Evolutionary conservation across 2,797 vertebrate genomes (phyloP), one percentile per base, ranked within the genome.

Genomic region (Amniataba percoides): DNA sequence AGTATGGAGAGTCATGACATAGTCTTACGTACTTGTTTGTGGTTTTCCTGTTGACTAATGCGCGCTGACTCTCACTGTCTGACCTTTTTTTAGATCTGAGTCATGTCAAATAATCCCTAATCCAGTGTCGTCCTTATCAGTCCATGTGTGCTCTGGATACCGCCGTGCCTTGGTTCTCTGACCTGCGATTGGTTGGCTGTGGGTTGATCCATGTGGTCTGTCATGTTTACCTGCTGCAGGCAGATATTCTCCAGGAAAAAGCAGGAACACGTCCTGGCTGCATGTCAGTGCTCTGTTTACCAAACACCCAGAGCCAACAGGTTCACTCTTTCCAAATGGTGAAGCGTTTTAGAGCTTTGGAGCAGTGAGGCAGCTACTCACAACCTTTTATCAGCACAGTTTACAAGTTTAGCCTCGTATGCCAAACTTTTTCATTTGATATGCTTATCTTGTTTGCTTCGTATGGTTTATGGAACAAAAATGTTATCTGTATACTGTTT

Each of bases 81-180:
- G 71, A 87, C 74, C 74, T 84, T 72, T 83, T 36, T 83, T 36
- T 60, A 77, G n/a, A 85, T 71, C 56, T 77, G 71, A 79, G 46
- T 80, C 40, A 64, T 86, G 76, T 88, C 42, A 86, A 86, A 88
- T 63, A 62, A 62, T 76, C 63, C 10, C 57, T 82, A 84, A 85
- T 89, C 78, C 63, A 15, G 57, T 74, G 63, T 70, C n/a, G 18
- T 66, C 60, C 77, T 88, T 92, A 93, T 91, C 85, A 75, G 78
- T 71, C 13, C 7, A 0, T 85, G 73, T 90, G 75, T 83, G 83
- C 80, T 78, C 72, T 86, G 77, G 57, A 80, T 58, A 74, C 42
- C 42, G 18, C 71, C n/a, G 21, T 48, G 67, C 48, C 61, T 56
- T 70, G 67, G 74, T 82, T 77, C 67, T 67, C 73, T 85, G 78